A percentile compares a stretch with the other conserved stretches of the same genome.
Conservation (phyloP, 2,113 vertebrate species). For the Ibidorhyncha struthersii region DNA sequence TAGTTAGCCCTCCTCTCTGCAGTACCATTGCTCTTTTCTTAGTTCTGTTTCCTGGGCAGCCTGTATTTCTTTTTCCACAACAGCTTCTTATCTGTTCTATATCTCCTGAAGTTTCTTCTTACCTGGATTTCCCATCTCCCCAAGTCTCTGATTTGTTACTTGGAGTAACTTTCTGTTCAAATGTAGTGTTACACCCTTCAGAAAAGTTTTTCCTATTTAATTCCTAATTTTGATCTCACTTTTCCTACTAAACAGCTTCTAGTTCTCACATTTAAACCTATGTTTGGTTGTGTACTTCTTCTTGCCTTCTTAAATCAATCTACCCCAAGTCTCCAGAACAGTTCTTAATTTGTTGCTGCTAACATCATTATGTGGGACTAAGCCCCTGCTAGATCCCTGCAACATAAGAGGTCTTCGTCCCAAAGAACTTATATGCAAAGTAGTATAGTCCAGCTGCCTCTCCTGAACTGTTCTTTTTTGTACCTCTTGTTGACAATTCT, state of each 20-base stretch:
- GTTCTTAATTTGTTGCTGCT: background rate
- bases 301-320: background rate
- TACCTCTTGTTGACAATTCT: background rate
- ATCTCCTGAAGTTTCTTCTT: background rate
- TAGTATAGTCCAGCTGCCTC: background rate
- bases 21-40: background rate
- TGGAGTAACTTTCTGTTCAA: background rate
- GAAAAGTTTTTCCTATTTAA: background rate
- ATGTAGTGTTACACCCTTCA: background rate
- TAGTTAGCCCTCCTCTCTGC: background rate
- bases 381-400: background rate
- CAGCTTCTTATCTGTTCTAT: background rate
- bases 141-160: background rate
- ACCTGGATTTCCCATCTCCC: fast-evolving
- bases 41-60: background rate
- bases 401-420: background rate
- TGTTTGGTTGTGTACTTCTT: background rate
- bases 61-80: background rate
- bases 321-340: background rate
- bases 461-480: background rate
- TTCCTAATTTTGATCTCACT: background rate
- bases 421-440: background rate
- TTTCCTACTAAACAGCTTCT: background rate
- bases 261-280: background rate
- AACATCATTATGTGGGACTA: background rate